These are phyloP conservation scores for Campoletis raptor DNA, from an alignment of 2,888 invertebrate species.

Conservation along the genomic window DNA sequence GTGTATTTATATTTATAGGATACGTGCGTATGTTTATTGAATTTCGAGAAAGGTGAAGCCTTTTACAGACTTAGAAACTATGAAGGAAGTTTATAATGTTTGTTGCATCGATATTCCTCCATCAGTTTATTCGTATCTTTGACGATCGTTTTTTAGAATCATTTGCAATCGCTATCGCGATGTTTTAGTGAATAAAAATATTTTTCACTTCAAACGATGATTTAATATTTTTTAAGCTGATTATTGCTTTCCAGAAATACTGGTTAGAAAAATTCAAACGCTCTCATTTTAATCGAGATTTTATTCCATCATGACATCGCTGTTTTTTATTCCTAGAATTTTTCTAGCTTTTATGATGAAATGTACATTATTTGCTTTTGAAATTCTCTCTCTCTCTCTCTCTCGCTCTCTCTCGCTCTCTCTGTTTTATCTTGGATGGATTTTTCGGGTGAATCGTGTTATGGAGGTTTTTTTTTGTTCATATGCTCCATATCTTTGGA, in stretches of 20 bases:
- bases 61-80: constrained; percentile 26
- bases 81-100: not conserved
- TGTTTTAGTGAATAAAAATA: not conserved
- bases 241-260: not conserved
- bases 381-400: constrained; percentile 11
- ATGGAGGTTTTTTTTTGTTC: constrained; percentile 4
- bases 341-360: constrained; percentile 3
- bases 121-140: constrained; percentile 36
- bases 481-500: constrained; percentile 19
- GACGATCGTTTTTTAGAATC: constrained; percentile 14
- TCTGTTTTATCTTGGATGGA: constrained; percentile 10
- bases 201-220: not conserved
- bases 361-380: constrained; percentile 24
- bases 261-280: not conserved
- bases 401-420: not conserved
- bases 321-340: constrained; percentile 2
- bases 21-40: constrained; percentile 26
- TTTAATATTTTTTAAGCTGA: not conserved
- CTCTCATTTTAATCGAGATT: not conserved
- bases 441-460: constrained; percentile 22
- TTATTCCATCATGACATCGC: not conserved
- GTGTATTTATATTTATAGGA: constrained; percentile 16
- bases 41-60: constrained; percentile 58
- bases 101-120: constrained; percentile 1
- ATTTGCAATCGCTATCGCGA: not conserved